Conservation (phyloP, 2,113 vertebrate species). For the Muscicapa adusta region DNA sequence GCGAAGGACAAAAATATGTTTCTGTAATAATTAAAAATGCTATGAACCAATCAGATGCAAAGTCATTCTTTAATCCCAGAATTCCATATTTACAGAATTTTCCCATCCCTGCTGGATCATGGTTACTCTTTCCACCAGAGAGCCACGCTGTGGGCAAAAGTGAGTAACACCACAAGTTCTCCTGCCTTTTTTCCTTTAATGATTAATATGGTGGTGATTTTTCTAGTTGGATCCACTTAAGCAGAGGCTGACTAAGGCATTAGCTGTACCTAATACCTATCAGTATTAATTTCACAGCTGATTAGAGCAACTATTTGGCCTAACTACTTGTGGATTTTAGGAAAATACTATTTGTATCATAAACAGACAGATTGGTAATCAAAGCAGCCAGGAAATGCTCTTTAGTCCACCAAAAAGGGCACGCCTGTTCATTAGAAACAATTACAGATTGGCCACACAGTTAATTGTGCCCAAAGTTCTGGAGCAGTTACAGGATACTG, state of each 20-base stretch:
- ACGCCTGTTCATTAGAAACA: not conserved
- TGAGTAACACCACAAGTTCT: not conserved
- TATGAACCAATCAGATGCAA: not conserved
- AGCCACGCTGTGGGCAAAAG: not conserved
- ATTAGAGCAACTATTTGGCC: not conserved
- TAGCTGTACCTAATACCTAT: not conserved
- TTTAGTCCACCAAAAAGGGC: not conserved
- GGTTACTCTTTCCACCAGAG: not conserved
- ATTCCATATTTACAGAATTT: not conserved
- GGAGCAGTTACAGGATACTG: not conserved
- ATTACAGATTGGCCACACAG: not conserved
- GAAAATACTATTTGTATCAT: not conserved
- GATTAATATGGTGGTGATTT: slow-evolving; percentile 6
- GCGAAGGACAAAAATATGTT: not conserved
- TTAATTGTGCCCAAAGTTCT: not conserved
- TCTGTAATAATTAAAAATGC: not conserved
- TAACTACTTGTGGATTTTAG: not conserved
- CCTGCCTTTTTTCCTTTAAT: not conserved
- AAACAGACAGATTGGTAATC: not conserved
- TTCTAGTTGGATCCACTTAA: not conserved
- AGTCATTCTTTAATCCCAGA: not conserved
- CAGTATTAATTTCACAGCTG: not conserved
- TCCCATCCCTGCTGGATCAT: slow-evolving; percentile 14
- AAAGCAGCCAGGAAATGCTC: not conserved
- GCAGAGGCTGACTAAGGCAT: not conserved